Evolutionary conservation across 2,888 invertebrate species (phyloP).

Genomic region (Gortyna flavago): DNA sequence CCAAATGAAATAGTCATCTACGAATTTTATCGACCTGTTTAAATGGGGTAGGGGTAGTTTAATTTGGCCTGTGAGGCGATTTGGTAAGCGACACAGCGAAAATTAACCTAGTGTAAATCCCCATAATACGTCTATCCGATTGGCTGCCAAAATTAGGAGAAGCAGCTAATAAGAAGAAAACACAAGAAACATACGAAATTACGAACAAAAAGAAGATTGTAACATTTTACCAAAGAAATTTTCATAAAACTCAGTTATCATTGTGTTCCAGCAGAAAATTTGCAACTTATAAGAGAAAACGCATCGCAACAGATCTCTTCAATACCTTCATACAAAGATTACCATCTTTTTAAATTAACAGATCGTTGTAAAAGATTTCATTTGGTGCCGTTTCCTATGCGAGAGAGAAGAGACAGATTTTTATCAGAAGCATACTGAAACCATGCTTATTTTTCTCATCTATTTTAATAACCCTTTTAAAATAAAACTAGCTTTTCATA

Average conservation of each 20-base stretch:
- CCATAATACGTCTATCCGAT: background rate
- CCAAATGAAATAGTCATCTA: background rate
- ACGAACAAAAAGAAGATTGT: background rate
- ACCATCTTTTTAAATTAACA: constrained; percentile 60
- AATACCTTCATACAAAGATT: constrained; percentile 38
- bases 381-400: constrained; percentile 49
- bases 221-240: background rate
- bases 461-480: constrained; percentile 35
- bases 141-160: background rate
- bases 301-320: constrained; percentile 29
- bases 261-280: constrained; percentile 3
- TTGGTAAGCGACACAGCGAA: background rate
- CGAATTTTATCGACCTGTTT: background rate
- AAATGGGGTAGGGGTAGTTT: background rate
- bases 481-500: constrained; percentile 26
- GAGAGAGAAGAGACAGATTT: constrained; percentile 27
- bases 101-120: background rate
- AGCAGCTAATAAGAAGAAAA: background rate
- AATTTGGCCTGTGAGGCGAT: background rate
- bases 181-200: background rate
- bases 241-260: background rate
- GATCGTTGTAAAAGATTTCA: constrained; percentile 57
- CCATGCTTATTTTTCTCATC: constrained; percentile 39
- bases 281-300: constrained; percentile 12
- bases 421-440: constrained; percentile 38